These are phyloP conservation scores for Liolophura sinensis DNA, from an alignment of 1,140 invertebrate genomes.

Conservation along the genomic window DNA sequence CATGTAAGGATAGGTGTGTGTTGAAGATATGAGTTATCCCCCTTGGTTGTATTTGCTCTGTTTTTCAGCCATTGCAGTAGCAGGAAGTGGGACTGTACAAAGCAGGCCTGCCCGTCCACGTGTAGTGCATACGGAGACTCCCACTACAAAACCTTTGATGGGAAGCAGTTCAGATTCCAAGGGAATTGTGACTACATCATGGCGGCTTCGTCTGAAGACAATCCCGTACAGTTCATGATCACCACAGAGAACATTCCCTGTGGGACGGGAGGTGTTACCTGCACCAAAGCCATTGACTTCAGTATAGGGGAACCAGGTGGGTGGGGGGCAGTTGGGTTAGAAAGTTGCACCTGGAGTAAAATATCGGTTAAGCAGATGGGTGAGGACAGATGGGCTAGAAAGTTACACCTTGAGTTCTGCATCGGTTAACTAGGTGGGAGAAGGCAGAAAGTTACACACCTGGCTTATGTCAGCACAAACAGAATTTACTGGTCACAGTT, in stretches of 20 bases:
- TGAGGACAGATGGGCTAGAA: too few relatives aligned
- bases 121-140: constrained; percentile 69
- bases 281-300: constrained; percentile 80
- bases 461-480: too few relatives aligned
- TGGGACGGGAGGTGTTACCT: constrained; percentile 82
- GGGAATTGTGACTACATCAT: constrained; percentile 84
- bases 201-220: constrained; percentile 63
- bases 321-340: too few relatives aligned
- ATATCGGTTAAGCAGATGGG: too few relatives aligned
- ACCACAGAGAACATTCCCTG: constrained; percentile 76
- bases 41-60: too few relatives aligned
- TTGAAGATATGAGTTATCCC: too few relatives aligned
- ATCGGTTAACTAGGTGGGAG: too few relatives aligned
- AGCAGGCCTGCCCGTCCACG: constrained; percentile 53
- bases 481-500: too few relatives aligned
- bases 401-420: too few relatives aligned
- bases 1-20: too few relatives aligned
- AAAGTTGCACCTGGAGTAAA: too few relatives aligned
- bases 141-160: constrained; percentile 86
- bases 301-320: constrained; percentile 61
- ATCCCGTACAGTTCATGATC: constrained; percentile 36
- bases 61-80: constrained; percentile 43
- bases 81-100: constrained; percentile 46
- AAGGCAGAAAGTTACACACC: too few relatives aligned
- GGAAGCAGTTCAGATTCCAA: constrained; percentile 81